Evolutionary conservation across 30 jellyfish, hydroid and myxozoan species (phyloP).

Genomic region (Nemopilema nomurai): DNA sequence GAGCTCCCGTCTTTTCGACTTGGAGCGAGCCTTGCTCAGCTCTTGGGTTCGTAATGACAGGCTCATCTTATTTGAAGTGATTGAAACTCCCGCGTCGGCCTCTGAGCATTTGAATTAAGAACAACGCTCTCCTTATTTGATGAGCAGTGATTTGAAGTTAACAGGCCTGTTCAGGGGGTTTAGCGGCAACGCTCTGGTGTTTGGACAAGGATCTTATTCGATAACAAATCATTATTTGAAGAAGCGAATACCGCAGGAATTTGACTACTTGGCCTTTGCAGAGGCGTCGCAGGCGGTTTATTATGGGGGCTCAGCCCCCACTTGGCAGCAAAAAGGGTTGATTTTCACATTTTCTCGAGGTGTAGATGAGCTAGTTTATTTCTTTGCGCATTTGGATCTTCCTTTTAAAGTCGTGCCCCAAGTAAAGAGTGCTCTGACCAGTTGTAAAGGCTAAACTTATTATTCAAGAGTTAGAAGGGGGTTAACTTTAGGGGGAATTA

Average conservation of each 20-base stretch:
- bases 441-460: too few species aligned
- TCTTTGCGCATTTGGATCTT: too few species aligned
- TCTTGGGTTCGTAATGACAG: conserved; percentile 66
- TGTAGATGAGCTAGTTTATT: too few species aligned
- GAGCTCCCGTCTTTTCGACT: conserved; percentile 81
- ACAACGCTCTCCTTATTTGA: conserved; percentile 43
- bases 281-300: not conserved
- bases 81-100: conserved; percentile 40
- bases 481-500: too few species aligned
- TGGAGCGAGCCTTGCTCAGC: conserved; percentile 70
- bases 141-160: conserved; percentile 7
- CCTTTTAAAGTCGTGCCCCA: too few species aligned
- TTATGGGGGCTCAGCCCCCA: not conserved
- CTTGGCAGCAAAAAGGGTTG: not conserved
- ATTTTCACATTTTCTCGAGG: too few species aligned
- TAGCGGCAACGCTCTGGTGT: not conserved
- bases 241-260: not conserved
- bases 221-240: not conserved
- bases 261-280: too few species aligned
- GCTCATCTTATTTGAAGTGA: conserved; percentile 43
- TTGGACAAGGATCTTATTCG: not conserved
- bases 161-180: not conserved
- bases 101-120: not conserved
- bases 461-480: too few species aligned
- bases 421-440: too few species aligned